Base-by-base conservation (phyloP, 2,113 vertebrate genomes). In the Calyptommatus sinebrachiatus region DNA sequence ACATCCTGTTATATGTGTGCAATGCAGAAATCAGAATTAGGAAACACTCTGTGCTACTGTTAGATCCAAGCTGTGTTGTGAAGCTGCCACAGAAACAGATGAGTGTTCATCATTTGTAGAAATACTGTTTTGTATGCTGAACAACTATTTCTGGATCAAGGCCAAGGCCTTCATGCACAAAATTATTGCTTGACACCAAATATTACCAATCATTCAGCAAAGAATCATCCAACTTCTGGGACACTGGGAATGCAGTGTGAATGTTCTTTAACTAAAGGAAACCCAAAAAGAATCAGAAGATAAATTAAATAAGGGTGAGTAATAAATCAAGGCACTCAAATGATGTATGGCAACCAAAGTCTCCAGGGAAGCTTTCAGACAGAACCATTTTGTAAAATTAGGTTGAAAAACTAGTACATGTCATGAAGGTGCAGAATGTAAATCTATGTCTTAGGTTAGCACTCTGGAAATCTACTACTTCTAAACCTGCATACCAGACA, bases 261-360 rank as follows among this genome's bases (percentile, higher is more conserved):
- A 21, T 88, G 76, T 81, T 80, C 88, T 82, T 76, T 68, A 88
- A 78, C 22, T 86, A 76, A 87, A 88, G 77, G 28, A 77, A 79
- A 75, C 31, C 75, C 80, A 80, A 87, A 76, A 85, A 83, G 62
- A 80, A 71, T 69, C 60, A 83, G 80, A 71, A 76, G 84, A 79
- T 73, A 91, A 88, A 89, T 83, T 89, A 89, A 89, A 86, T 83
- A 87, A 79, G 8, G 84, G 63, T 76, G 79, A 81, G 67, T 87
- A 89, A 88, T 91, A 84, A 89, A 90, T 88, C 85, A 83, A 8
- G 0, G 45, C 71, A 67, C 67, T 90, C 84, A 92, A 85, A 90
- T 87, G 72, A 90, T 87, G 86, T 80, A 90, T 78, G 87, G 81
- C 85, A 89, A 90, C 73, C 82, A 78, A 89, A 46, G 86, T 84